Evolutionary conservation across 64 coral and sea anemone species (phyloP).

Genomic region (Dendrophyllia cribrosa): DNA sequence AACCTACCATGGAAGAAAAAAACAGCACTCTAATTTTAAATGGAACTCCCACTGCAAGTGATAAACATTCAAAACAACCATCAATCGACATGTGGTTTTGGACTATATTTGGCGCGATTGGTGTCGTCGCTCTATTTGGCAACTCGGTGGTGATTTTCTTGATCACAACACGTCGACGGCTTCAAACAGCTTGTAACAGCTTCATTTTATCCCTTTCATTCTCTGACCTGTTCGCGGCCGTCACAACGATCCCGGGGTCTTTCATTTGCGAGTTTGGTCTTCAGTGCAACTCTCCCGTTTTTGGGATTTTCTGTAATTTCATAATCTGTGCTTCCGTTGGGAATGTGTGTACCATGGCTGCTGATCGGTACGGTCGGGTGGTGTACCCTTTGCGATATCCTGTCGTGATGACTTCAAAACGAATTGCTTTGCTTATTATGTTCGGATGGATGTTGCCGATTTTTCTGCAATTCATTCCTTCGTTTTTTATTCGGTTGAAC

Average conservation of each 20-base stretch:
- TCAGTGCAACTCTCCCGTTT: conserved; percentile 3
- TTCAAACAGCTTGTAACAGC: conserved; percentile 54
- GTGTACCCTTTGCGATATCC: conserved; percentile 34
- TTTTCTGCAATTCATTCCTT: conserved; percentile 1
- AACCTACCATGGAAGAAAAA: background rate
- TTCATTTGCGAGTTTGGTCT: conserved; percentile 48
- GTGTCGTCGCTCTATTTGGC: conserved; percentile 35
- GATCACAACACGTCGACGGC: conserved; percentile 45
- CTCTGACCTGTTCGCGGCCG: conserved; percentile 47
- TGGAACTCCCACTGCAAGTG: background rate
- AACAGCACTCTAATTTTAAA: background rate
- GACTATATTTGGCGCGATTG: conserved; percentile 11
- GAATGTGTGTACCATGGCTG: conserved; percentile 46
- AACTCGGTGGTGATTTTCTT: conserved; percentile 59
- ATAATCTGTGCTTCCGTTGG: conserved; percentile 56
- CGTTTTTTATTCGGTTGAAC: conserved; percentile 1
- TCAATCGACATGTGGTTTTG: conserved; percentile 36
- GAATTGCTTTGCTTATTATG: background rate
- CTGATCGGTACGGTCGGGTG: conserved; percentile 20
- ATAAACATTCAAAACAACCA: background rate
- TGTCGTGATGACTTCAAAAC: conserved; percentile 30
- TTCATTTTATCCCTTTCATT: conserved; percentile 69
- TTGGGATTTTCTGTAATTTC: conserved; percentile 9
- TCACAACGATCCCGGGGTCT: conserved; percentile 22
- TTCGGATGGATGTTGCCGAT: conserved; percentile 35